Evolutionary conservation across 2,113 vertebrate genomes (phyloP), one percentile per base, ranked within the genome.

Genomic region (Falco punctatus): DNA sequence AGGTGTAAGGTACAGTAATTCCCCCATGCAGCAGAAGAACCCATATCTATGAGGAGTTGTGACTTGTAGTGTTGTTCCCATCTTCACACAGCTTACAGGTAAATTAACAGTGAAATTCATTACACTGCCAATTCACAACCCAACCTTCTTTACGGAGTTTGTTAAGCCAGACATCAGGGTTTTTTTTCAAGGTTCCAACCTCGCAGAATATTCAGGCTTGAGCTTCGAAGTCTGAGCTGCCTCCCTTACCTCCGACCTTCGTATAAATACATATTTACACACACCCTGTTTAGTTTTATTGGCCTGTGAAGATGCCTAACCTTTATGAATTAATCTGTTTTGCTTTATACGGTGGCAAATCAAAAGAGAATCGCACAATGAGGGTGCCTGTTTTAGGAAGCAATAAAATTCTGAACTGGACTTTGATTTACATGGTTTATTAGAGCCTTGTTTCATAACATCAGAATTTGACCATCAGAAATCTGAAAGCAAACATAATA

Each of bases 41-140:
- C 19, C 0, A 0, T 5, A 9, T 18, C 59, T 79, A 8, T 3
- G 18, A 88, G 55, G 30, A 86, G 69, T 3, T 58, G 35, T 0
- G 0, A 55, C 35, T 88, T 79, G 12, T 48, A n/a, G 14, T 1
- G 0, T 13, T 78, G 24, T 19, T 91, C 30, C 32, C 26, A 73
- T 24, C 35, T 77, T 72, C 81, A 64, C 5, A 23, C 5, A 64
- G 11, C 46, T 79, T 59, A 55, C 23, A 79, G 26, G 40, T 54
- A 64, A 75, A 44, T 24, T 9, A 67, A 24, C 42, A 74, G 38
- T 21, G 27, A 55, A 92, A 78, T 58, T 61, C 42, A 78, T 44
- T 57, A 75, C 35, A 13, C 4, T 62, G 40, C 23, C 2, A 0
- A 82, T 67, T 89, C 49, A 51, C 66, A 87, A 66, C 13, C 27